A percentile compares a stretch with the other conserved stretches of the same genome.
These are phyloP conservation scores for Oryzias melastigma DNA, from an alignment of 2,113 vertebrate species.

Conservation along the genomic window DNA sequence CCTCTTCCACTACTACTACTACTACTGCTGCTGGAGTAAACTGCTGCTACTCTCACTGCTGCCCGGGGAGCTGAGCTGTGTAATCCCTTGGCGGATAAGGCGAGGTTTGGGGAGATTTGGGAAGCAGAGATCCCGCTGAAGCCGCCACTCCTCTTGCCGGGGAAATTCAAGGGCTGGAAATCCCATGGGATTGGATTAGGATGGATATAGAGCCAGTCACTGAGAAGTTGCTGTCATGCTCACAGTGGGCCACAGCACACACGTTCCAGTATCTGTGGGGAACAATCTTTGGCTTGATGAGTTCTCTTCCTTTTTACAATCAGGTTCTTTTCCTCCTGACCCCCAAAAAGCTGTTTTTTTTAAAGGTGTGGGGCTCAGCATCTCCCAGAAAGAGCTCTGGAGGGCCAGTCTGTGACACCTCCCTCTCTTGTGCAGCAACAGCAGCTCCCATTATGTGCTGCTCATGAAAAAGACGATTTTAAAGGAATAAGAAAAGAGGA, in stretches of 20 bases:
- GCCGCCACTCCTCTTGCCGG: slow-evolving; percentile 65
- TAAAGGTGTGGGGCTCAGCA: neutral
- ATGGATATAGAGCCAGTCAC: slow-evolving; percentile 67
- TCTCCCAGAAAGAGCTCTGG: slow-evolving; percentile 34
- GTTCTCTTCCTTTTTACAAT: neutral
- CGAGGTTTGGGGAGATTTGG: slow-evolving; percentile 65
- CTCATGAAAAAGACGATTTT: slow-evolving; percentile 28
- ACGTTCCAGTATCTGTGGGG: neutral
- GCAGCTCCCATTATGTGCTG: slow-evolving; percentile 30
- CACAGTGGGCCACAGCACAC: slow-evolving; percentile 34
- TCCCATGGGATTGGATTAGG: slow-evolving; percentile 76
- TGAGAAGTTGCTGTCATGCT: slow-evolving; percentile 60
- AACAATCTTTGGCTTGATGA: neutral
- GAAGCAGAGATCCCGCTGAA: slow-evolving; percentile 67
- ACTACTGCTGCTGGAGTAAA: slow-evolving; percentile 19
- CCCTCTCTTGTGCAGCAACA: slow-evolving; percentile 40
- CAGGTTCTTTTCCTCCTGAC: neutral
- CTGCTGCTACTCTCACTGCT: slow-evolving; percentile 39
- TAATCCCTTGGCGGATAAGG: slow-evolving; percentile 64
- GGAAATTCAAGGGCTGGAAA: slow-evolving; percentile 65
- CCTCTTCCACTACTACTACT: slow-evolving; percentile 7
- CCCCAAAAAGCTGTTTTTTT: neutral
- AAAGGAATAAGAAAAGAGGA: neutral
- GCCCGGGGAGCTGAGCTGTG: slow-evolving; percentile 64
- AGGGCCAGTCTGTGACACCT: slow-evolving; percentile 40